Evolutionary conservation across 2,113 vertebrate species (phyloP).

Genomic region (Tragelaphus imberbis): DNA sequence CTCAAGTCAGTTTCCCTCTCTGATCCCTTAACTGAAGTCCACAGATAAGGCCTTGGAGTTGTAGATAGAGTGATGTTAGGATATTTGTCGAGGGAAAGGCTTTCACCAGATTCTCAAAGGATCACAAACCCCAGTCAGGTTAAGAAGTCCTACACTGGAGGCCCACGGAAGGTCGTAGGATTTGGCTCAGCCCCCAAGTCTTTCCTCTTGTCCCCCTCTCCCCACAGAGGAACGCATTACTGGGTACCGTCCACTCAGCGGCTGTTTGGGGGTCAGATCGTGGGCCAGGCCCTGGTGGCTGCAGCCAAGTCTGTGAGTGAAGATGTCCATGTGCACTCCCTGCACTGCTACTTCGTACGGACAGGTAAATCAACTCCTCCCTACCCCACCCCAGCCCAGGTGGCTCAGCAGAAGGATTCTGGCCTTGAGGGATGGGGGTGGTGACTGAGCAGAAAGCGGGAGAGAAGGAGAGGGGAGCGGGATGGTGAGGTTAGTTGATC

Average conservation of each 20-base stretch:
- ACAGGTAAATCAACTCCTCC: constrained; percentile 80
- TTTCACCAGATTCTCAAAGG: not conserved
- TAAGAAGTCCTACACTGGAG: not conserved
- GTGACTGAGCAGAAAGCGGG: not conserved
- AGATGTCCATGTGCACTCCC: constrained; percentile 86
- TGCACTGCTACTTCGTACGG: constrained; percentile 96
- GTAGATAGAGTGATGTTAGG: not conserved
- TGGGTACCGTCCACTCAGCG: constrained; percentile 88
- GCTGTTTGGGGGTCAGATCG: constrained; percentile 94
- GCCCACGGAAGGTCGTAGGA: not conserved
- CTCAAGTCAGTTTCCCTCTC: not conserved
- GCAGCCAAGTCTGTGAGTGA: constrained; percentile 89
- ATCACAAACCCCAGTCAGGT: not conserved
- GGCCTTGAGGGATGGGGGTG: not conserved
- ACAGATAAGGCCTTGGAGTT: not conserved
- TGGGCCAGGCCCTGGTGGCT: constrained; percentile 93
- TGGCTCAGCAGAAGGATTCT: not conserved
- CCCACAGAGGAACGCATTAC: constrained; percentile 88
- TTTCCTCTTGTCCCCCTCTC: constrained; percentile 28
- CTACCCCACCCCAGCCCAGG: not conserved
- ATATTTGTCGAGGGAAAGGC: not conserved
- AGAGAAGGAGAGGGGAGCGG: not conserved
- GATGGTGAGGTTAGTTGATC: not conserved
- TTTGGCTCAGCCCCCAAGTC: not conserved
- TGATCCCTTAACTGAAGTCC: not conserved